phyloP scores from a whole-genome alignment of 2,888 invertebrate species.

The Antheraea yamamai region DNA sequence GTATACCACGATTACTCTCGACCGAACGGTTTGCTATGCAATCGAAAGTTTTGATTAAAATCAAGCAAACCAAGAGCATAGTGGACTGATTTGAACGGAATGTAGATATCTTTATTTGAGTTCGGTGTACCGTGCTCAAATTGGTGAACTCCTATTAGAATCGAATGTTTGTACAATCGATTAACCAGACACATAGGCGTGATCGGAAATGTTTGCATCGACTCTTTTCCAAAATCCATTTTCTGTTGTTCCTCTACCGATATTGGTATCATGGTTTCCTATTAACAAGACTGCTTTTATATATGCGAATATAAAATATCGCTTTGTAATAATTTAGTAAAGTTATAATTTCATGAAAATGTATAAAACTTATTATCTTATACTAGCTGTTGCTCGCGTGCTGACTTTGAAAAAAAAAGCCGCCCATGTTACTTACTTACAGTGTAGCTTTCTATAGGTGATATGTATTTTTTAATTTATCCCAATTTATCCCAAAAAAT shows the following conservation, averaged over 20 bases:
- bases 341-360: background rate
- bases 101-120: constrained; percentile 78
- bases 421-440: too few species aligned
- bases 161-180: constrained; percentile 66
- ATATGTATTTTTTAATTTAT: too few species aligned
- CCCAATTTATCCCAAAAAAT: too few species aligned
- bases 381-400: too few species aligned
- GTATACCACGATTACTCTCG: constrained; percentile 61
- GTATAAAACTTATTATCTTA: too few species aligned
- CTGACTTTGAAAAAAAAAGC: too few species aligned
- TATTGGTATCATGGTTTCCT: background rate
- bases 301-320: background rate
- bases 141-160: constrained; percentile 61
- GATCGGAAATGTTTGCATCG: constrained; percentile 14
- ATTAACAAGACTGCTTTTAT: background rate
- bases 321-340: background rate
- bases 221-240: background rate
- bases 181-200: constrained; percentile 39
- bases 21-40: constrained; percentile 67
- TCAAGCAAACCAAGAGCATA: constrained; percentile 72
- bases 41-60: constrained; percentile 82
- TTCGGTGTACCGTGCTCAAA: constrained; percentile 64
- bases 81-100: constrained; percentile 60
- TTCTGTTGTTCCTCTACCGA: background rate
- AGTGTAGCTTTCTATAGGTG: too few species aligned